Base-by-base conservation (phyloP, 2,113 vertebrate species). In the Tragelaphus scriptus region DNA sequence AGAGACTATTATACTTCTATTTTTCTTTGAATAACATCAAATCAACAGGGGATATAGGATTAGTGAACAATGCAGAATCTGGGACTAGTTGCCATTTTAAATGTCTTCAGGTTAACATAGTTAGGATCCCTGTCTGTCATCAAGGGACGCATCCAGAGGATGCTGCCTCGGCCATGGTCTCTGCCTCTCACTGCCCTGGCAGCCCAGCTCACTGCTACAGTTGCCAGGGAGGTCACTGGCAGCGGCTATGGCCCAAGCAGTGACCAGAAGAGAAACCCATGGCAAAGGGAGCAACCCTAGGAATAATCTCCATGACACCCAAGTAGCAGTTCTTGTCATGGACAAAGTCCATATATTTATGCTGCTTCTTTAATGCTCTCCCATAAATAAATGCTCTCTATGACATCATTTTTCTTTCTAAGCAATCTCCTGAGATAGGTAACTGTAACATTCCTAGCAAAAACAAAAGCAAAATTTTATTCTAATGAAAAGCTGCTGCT, bases 401-500 rank as follows among this genome's bases (percentile, higher is more conserved):
- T 96, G 40, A 94, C 10, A 80, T 94, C n/a, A 17, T 30, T 49
- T 26, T 89, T 65, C 71, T 77, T 47, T 65, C n/a, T 51, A 63
- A 77, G 71, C 44, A 9, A 12, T 91, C 26, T 94, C n/a, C 59
- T 89, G 17, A 92, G 16, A 77, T 28, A 77, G 26, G 77, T 44
- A 93, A 63, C 10, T 59, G 0, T 79, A 81, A 88, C 30, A 75
- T 91, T 88, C 36, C 53, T 68, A 89, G n/a, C 85, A 96, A 94
- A 88, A n/a, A 87, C 75, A 90, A 85, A 85, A 96, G 25, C 25
- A 63, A 53, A 90, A 81, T 44, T 87, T 79, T 71, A 94, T 53
- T 87, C 88, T 81, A 85, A 85, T 51, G 26, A 93, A 95, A 96
- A 96, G 17, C 44, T 32, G n/a, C n/a, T n/a, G n/a, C n/a, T n/a